Conservation (phyloP, 2,888 invertebrate genomes). For the Eristalinus aeneus region DNA sequence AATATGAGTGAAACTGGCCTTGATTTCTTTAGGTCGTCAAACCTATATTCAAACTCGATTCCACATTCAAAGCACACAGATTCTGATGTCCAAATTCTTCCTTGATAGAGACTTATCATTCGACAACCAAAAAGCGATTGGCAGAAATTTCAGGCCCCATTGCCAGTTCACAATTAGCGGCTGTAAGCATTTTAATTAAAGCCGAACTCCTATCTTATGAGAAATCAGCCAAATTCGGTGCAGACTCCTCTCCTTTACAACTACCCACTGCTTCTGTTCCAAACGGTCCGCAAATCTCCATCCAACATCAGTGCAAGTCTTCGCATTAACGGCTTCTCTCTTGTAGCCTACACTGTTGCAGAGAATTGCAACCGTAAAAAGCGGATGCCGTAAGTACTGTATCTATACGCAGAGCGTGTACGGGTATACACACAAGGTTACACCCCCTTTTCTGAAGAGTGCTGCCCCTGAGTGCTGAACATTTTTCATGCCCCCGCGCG, state of each 20-base stretch:
- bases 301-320: not conserved
- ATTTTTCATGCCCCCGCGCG: constrained; percentile 62
- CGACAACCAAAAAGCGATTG: too few relatives aligned
- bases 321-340: constrained; percentile 10
- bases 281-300: constrained; percentile 34
- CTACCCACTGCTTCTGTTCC: constrained; percentile 32
- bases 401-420: not conserved
- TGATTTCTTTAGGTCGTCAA: too few relatives aligned
- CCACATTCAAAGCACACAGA: too few relatives aligned
- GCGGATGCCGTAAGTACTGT: not conserved
- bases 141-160: too few relatives aligned
- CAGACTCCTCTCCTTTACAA: not conserved
- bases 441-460: constrained; percentile 63
- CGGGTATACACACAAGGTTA: constrained; percentile 27
- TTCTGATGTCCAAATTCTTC: too few relatives aligned
- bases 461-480: constrained; percentile 53
- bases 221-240: not conserved
- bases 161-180: not conserved
- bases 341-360: constrained; percentile 57
- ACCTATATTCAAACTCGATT: too few relatives aligned
- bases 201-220: not conserved
- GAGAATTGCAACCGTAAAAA: constrained; percentile 40
- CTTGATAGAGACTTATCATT: too few relatives aligned
- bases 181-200: not conserved
- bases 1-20: too few relatives aligned